Conservation (phyloP, 2,113 vertebrate genomes). For the Pelecanus crispus region DNA sequence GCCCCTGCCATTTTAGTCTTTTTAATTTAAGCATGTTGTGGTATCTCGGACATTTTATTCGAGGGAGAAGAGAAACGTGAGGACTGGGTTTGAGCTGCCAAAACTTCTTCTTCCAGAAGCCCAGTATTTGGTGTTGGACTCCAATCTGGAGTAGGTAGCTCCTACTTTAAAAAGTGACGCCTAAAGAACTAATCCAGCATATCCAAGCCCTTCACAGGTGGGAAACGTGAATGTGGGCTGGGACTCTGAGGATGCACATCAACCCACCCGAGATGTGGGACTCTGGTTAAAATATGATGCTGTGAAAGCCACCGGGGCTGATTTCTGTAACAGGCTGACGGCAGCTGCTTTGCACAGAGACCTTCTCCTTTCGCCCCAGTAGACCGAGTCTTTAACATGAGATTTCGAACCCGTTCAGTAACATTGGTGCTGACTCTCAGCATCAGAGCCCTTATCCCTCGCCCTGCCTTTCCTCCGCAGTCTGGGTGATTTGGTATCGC, state of each 20-base stretch:
- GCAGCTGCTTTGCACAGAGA: conserved; percentile 4
- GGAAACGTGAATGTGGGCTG: background rate
- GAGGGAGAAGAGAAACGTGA: background rate
- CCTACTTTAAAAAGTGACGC: background rate
- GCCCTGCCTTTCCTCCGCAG: background rate
- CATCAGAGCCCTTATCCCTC: background rate
- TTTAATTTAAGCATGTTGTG: conserved; percentile 48
- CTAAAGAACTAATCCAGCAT: background rate
- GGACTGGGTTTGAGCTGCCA: conserved; percentile 29
- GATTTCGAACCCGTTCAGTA: background rate
- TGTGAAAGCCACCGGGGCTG: conserved; percentile 6
- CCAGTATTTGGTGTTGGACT: background rate
- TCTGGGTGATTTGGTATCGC: background rate
- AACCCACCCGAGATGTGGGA: background rate
- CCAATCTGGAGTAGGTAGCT: background rate
- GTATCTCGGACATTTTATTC: background rate
- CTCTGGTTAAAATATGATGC: background rate
- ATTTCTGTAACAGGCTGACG: background rate
- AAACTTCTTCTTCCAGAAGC: background rate
- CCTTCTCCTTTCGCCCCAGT: background rate
- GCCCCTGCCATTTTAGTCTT: background rate
- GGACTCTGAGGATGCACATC: background rate
- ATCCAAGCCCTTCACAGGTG: background rate
- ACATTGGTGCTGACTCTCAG: background rate
- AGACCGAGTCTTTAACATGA: background rate